Evolutionary conservation across 2,113 vertebrate species (phyloP), one percentile per base, ranked within the genome.

Genomic region (Indicator indicator): DNA sequence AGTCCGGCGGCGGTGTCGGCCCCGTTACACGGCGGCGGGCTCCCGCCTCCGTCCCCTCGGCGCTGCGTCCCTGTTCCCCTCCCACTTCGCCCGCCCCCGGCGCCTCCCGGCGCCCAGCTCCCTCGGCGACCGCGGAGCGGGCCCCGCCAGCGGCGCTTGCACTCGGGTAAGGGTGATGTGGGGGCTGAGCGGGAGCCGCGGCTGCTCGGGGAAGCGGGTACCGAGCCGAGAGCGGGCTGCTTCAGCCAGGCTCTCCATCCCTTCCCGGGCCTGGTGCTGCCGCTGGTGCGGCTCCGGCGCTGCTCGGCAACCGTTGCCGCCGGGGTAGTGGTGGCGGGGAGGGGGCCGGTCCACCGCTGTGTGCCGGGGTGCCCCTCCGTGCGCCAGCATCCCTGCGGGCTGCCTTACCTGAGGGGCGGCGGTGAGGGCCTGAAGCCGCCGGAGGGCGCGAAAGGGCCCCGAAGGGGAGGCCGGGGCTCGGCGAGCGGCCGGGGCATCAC

Each of bases 21-120:
- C 36, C 60, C 60, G 36, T 38, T 38, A 24, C 33, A 24, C 91
- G 55, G 90, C 81, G 55, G 74, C 54, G 79, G 92, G 96, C 95
- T 97, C 96, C 95, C 92, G 95, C 83, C 97, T 96, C 97, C 96
- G 96, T 89, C 94, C 88, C 12, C 44, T 26, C 59, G 6, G 11
- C 16, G 11, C 65, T 3, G 30, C 10, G 48, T 9, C 17, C 17
- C n/a, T 28, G 50, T 50, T 21, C 50, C 21, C 50, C 50, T 50
- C 50, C 50, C 50, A 12, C 50, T 50, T 50, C 50, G 50, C 27
- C 18, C 76, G 36, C 50, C 17, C 64, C 64, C 87, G 18, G 86
- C 42, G 16, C 58, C 52, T 74, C 40, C 44, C n/a, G 11, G 32
- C 60, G 23, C 48, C 55, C 54, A 18, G 54, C 76, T 64, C 32